Conservation (phyloP, 2,113 vertebrate genomes). For the mouse (Mus musculus) region GRCm39 chr2:79447001-79447500, state of each 20-base stretch:
- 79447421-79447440: neutral
- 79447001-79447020: neutral
- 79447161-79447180: neutral
- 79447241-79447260: neutral
- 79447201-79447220: neutral
- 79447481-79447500: neutral
- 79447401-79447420: neutral
- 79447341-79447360: neutral
- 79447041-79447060: neutral
- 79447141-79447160: neutral
- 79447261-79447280: neutral
- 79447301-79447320: neutral
- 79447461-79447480: neutral
- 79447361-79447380: neutral
- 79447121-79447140: constrained; percentile 12
- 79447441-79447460: neutral
- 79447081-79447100: neutral
- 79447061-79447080: neutral
- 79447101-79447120: constrained; percentile 3
- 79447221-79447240: neutral
- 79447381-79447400: neutral
- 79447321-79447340: neutral
- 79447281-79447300: neutral
- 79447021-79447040: neutral
- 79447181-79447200: neutral